Base-by-base conservation (phyloP, 1,140 invertebrate genomes). In the Bombus breviceps region DNA sequence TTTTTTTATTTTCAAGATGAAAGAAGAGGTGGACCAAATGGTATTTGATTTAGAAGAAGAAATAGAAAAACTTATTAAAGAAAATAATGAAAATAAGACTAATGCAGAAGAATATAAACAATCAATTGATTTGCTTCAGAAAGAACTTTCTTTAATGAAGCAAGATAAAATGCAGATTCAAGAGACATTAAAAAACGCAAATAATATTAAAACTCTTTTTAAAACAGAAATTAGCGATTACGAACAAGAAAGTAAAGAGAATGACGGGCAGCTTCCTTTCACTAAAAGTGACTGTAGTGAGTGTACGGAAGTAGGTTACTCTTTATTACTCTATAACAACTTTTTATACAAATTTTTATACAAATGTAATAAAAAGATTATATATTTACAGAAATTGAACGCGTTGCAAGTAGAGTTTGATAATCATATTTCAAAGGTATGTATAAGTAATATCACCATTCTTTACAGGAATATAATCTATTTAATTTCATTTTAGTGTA, bases 191-290 rank as follows among this genome's bases (percentile, higher is more conserved):
- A 9, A 59, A 39, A 32, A n/a, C 34, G 72, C 66, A 6, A 28
- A 85, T 64, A 47, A 15, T 12, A 41, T 34, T 32, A 69, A 89
- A 2, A 5, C 1, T n/a, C 5, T 0, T 64, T 66, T 43, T 0
- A 64, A 89, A 39, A 66, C n/a, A 9, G 75, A 80, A 28, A 75
- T 88, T 57, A 34, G 25, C 4, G 34, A 75, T 28, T 89, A 86
- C 13, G n/a, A 89, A 37, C 79, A 41, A 64, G 25, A 32, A 41
- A 41, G 86, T 34, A 32, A 82, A 32, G 37, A 62, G n/a, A 22
- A 76, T 47, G 74, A 89, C 22, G 68, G 59, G 25, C 34, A 88
- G 64, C 32, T 88, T 4, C 64, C 22, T 32, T 4, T 3, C 39
- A 25, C 28, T 32, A 62, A 86, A 13, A 25, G 43, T 39, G 62